A percentile compares a stretch with the other conserved stretches of the same genome.
Evolutionary conservation across 2,113 vertebrate genomes (phyloP).

Genomic region (Helogale parvula): DNA sequence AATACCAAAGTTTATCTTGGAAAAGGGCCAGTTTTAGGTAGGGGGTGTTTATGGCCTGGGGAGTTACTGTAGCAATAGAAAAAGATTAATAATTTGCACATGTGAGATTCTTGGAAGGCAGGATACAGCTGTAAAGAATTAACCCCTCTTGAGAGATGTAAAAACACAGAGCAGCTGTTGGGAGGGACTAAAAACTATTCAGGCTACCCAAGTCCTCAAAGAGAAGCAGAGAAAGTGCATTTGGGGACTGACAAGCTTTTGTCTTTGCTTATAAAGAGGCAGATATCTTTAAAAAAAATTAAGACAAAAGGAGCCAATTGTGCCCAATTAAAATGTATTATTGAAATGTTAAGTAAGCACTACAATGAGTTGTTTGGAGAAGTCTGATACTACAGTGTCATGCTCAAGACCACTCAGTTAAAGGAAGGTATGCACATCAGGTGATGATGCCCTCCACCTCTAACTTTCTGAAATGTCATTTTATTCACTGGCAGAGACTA

Average conservation of each 20-base stretch:
- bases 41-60: constrained; percentile 88
- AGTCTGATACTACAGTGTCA: not conserved
- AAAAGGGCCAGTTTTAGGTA: constrained; percentile 85
- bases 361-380: constrained; percentile 55
- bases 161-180: constrained; percentile 87
- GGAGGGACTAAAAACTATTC: constrained; percentile 81
- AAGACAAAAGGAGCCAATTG: constrained; percentile 63
- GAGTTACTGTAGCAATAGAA: constrained; percentile 90
- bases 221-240: constrained; percentile 79
- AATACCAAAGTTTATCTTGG: constrained; percentile 88
- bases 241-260: constrained; percentile 71
- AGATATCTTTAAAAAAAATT: constrained; percentile 32
- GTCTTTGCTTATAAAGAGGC: constrained; percentile 65
- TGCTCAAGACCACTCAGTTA: not conserved
- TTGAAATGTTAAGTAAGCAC: constrained; percentile 56
- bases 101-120: constrained; percentile 89
- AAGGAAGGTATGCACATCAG: not conserved
- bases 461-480: not conserved
- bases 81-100: constrained; percentile 92
- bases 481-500: not conserved
- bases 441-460: not conserved
- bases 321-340: constrained; percentile 58
- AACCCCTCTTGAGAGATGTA: constrained; percentile 90
- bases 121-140: constrained; percentile 91
- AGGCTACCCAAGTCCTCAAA: constrained; percentile 83